Percentiles rank a stretch among this genome's conserved stretches.
Evolutionary conservation across 2,113 vertebrate genomes (phyloP).

Genomic region (Hyla sarda): DNA sequence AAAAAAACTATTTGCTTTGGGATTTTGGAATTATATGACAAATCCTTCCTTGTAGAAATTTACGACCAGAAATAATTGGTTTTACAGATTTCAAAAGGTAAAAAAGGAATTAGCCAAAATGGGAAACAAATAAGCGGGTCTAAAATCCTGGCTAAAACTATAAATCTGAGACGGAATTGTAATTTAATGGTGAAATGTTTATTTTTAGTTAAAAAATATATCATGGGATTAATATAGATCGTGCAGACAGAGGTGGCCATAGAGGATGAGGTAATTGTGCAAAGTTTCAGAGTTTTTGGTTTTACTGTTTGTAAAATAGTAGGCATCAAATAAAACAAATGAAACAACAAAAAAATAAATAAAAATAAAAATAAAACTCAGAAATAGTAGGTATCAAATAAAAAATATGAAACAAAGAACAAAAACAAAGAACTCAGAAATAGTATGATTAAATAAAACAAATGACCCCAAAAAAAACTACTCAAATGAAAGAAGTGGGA

Average conservation of each 20-base stretch:
- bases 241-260: too few relatives aligned
- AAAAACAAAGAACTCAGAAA: too few relatives aligned
- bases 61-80: background rate
- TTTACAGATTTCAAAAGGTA: slow-evolving; percentile 7
- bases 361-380: too few relatives aligned
- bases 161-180: background rate
- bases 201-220: background rate
- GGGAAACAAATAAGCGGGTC: background rate
- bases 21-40: background rate
- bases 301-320: too few relatives aligned
- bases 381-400: too few relatives aligned
- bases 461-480: too few relatives aligned
- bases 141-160: background rate
- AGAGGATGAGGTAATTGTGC: background rate
- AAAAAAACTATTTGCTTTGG: background rate
- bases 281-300: too few relatives aligned
- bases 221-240: background rate
- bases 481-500: too few relatives aligned
- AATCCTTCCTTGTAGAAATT: background rate
- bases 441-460: too few relatives aligned
- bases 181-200: background rate
- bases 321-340: too few relatives aligned
- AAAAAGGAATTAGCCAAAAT: background rate
- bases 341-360: too few relatives aligned
- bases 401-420: too few relatives aligned